Base-by-base conservation (phyloP, 2,113 vertebrate genomes). In the Strix uralensis region DNA sequence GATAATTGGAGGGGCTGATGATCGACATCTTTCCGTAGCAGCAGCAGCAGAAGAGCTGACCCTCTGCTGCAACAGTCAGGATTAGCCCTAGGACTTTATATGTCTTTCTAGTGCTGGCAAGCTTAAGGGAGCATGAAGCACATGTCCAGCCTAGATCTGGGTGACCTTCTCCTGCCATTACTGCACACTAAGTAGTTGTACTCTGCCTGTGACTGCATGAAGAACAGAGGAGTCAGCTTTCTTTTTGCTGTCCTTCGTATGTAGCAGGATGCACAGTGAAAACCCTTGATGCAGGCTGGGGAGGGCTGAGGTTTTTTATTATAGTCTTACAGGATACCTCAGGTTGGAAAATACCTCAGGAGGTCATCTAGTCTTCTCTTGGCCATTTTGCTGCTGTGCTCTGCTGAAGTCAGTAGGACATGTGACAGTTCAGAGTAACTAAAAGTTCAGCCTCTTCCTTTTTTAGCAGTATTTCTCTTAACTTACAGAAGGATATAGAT, bases 171-270 rank as follows among this genome's bases (percentile, higher is more conserved):
- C 85, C 66, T 95, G 92, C 67, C 57, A 1, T 44, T 16, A 0
- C 88, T 63, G 88, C 82, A 7, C 34, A 4, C 11, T 0, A 1
- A n/a, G 65, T 23, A 2, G 17, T 2, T 38, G 55, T 62, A 4
- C 73, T 38, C 29, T 71, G 80, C 78, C 61, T 26, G 40, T 3
- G 54, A n/a, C 13, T 4, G 26, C 3, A 11, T 3, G 44, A 8
- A 15, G 47, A 11, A 51, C 6, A 91, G 63, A 70, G 81, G 46
- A 88, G 51, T 26, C 38, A 14, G 63, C 88, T 88, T 51, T 3
- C 29, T 70, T 72, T 21, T 42, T 36, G 36, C 70, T 84, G 87
- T 81, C 27, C 26, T 52, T 61, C 7, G 57, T 5, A 1, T 29
- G 77, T 13, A 44, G 69, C 72, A n/a, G 91, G 75, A 19, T 9